Evolutionary conservation across 1,140 invertebrate genomes (phyloP).

Genomic region (Camponotus vicinus): DNA sequence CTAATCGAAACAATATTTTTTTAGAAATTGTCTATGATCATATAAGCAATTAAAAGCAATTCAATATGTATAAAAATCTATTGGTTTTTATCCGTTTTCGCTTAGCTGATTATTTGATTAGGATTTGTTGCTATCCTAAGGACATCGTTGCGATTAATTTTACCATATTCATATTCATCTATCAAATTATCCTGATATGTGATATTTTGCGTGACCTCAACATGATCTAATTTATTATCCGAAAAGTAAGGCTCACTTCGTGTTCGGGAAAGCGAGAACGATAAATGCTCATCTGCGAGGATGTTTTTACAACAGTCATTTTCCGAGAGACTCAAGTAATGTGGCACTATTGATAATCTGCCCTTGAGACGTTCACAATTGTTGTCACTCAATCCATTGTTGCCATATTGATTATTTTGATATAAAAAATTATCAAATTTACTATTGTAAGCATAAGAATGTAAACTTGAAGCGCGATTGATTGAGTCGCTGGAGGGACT

Average conservation of each 20-base stretch:
- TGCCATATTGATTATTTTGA: conserved; percentile 35
- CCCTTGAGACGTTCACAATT: conserved; percentile 35
- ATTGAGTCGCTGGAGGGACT: conserved; percentile 37
- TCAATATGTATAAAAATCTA: conserved; percentile 31
- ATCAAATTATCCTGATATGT: conserved; percentile 80
- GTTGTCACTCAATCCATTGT: conserved; percentile 31
- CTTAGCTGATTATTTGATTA: conserved; percentile 56
- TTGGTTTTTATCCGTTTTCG: not conserved
- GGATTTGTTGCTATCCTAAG: conserved; percentile 57
- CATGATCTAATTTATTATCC: conserved; percentile 77
- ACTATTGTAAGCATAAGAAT: conserved; percentile 59
- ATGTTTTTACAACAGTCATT: conserved; percentile 67
- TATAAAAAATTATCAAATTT: conserved; percentile 53
- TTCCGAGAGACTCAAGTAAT: conserved; percentile 71
- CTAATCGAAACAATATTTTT: conserved; percentile 18
- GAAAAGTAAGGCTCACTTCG: conserved; percentile 81
- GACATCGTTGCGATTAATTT: conserved; percentile 69
- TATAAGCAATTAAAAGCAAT: not conserved
- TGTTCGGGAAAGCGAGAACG: conserved; percentile 79
- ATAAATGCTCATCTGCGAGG: conserved; percentile 58
- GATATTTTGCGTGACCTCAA: conserved; percentile 82
- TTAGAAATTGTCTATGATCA: not conserved
- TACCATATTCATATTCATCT: conserved; percentile 77
- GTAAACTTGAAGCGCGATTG: conserved; percentile 57
- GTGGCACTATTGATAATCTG: conserved; percentile 63